Conservation (phyloP, 2,888 invertebrate species). For the Microchrysa polita region DNA sequence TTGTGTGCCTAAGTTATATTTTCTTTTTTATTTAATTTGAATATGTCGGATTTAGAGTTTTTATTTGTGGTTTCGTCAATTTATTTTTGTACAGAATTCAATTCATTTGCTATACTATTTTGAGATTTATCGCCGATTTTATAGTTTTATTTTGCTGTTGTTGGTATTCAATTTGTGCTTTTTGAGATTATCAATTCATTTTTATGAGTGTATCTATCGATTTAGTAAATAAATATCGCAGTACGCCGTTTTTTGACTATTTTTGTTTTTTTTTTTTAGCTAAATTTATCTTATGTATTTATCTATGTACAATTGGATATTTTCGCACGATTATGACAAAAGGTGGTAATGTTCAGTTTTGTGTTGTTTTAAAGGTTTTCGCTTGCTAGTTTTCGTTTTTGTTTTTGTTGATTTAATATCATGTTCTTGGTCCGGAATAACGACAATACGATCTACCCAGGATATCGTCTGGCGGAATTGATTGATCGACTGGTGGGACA, state of each 20-base stretch:
- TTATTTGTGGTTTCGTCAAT: not conserved
- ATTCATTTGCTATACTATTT: constrained; percentile 6
- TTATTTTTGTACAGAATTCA: constrained; percentile 23
- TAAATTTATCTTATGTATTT: not conserved
- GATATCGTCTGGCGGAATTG: constrained; percentile 69
- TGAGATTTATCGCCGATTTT: not conserved
- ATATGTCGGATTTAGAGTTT: not conserved
- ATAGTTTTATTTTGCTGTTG: not conserved
- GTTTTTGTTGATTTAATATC: constrained; percentile 54
- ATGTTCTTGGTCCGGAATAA: constrained; percentile 66
- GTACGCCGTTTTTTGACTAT: not conserved
- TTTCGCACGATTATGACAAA: not conserved
- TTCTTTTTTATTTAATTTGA: too few relatives aligned
- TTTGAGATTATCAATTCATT: not conserved
- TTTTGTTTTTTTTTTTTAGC: not conserved
- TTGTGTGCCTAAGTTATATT: not conserved
- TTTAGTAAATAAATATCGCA: constrained; percentile 15
- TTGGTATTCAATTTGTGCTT: not conserved
- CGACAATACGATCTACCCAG: constrained; percentile 70
- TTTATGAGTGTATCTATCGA: too few relatives aligned
- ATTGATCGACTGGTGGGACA: constrained; percentile 69
- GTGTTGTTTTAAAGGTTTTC: not conserved
- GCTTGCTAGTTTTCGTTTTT: too few relatives aligned
- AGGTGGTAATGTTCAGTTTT: constrained; percentile 10
- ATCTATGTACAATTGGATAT: constrained; percentile 4